Conservation (phyloP, 2,888 invertebrate species). For the Boloria selene region DNA sequence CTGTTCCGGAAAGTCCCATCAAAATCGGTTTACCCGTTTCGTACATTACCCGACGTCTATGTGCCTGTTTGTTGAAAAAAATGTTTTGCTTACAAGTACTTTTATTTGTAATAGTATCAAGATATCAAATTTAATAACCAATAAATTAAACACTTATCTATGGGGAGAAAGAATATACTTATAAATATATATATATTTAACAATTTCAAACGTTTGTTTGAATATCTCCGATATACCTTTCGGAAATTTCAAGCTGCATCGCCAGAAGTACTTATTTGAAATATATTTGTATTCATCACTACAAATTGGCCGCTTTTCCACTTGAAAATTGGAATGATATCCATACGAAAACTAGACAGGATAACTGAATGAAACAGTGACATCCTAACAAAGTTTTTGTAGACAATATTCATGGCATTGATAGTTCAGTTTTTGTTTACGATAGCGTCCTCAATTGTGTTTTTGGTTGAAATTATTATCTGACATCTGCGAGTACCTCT, state of each 20-base stretch:
- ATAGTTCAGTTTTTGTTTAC: conserved; percentile 1
- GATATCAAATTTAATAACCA: no score
- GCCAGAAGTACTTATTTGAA: conserved; percentile 22
- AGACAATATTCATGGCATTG: neutral
- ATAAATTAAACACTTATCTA: no score
- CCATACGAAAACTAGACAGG: conserved; percentile 15
- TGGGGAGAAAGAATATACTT: neutral
- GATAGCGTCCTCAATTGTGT: no score
- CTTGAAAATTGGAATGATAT: conserved; percentile 21
- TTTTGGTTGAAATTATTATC: no score
- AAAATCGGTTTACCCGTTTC: no score
- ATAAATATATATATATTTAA: neutral
- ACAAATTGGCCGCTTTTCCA: conserved; percentile 24
- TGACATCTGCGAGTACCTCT: no score
- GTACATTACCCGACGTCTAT: no score
- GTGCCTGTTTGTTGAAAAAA: no score
- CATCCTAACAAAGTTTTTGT: conserved; percentile 13
- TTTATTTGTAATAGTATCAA: no score
- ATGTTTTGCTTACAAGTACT: no score
- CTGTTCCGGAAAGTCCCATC: no score
- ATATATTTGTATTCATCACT: conserved; percentile 29
- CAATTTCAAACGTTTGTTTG: neutral
- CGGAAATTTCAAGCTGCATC: conserved; percentile 15
- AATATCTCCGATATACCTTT: neutral
- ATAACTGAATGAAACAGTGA: conserved; percentile 19